These are phyloP conservation scores for Drosophila lini DNA, from an alignment of 1,140 invertebrate genomes.

Conservation along the genomic window DNA sequence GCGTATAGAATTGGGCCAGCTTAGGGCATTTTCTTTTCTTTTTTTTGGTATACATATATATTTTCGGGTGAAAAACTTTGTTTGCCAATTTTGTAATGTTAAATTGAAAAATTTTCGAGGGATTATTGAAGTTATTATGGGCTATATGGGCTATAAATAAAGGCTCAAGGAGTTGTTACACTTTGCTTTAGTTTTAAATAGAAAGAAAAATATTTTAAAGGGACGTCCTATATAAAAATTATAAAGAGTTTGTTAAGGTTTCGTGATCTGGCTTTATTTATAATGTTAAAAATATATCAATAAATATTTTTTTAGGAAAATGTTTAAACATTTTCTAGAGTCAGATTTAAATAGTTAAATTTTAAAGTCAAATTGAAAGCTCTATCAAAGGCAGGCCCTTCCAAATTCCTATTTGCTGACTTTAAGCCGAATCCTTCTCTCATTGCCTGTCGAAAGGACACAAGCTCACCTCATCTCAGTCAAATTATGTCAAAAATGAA, in stretches of 20 bases:
- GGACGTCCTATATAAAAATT: not conserved
- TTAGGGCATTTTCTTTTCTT: conserved; percentile 25
- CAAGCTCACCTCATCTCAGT: conserved; percentile 9
- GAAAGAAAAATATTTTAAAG: not conserved
- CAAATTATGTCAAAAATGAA: conserved; percentile 49
- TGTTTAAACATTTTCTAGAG: too few species aligned
- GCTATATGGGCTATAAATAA: conserved; percentile 27
- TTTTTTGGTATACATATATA: not conserved
- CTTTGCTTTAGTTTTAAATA: not conserved
- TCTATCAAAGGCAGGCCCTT: too few species aligned
- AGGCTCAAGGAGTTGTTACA: conserved; percentile 6
- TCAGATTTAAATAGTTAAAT: not conserved
- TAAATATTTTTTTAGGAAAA: too few species aligned
- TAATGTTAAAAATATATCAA: not conserved
- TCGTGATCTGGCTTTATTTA: not conserved
- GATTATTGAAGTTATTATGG: conserved; percentile 50
- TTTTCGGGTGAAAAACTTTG: conserved; percentile 33
- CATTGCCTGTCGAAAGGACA: not conserved
- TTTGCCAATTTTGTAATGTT: conserved; percentile 40
- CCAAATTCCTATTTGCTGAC: not conserved
- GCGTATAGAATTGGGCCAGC: conserved; percentile 40
- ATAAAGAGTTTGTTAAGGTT: not conserved
- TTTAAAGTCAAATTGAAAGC: not conserved
- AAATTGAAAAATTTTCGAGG: conserved; percentile 52
- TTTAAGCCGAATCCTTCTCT: not conserved